Base-by-base conservation (phyloP, 1,140 invertebrate genomes). In the Aplysia californica region DNA sequence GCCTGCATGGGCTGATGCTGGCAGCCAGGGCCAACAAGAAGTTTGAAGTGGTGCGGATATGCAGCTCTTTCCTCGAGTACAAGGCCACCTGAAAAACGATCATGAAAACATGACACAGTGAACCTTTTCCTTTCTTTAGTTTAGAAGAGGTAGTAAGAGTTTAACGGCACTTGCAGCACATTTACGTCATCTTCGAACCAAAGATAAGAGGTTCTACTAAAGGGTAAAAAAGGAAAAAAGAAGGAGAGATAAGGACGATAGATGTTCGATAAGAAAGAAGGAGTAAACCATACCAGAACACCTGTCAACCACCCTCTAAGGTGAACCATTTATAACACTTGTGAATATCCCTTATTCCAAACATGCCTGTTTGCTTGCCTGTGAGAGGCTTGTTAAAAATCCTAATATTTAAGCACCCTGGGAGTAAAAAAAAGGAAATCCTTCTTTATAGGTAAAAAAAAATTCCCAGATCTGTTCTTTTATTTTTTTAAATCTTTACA, bases 1-100 rank as follows among this genome's bases (percentile, higher is more conserved):
- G 84, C 23, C 89, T 78, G 74, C 89, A 90, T 6, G 80, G 39
- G 26, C 80, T 68, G 10, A 83, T 74, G 61, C 83, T 87, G 10
- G 90, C 79, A 35, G 90, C 89, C 73, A 88, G 82, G 21, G 90
- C 88, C 69, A 91, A 72, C 38, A 91, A 80, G 78, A 91, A 91
- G 81, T 91, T 91, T n/a, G 87, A 84, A n/a, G 89, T 89, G 21
- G 89, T 89, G n/a, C 90, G 82, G 33, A 91, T 90, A 76, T 91
- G 90, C 29, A 91, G 75, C 75, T 91, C 85, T 75, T 87, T 85
- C 39, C 90, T 83, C n/a, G 87, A 85, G 75, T 90, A 91, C 29
- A 91, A 71, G 0, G 90, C 90, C 41, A 90, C 85, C 90, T 91
- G 50, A 33, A 71, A 76, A 76, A 56, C 69, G 39, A 58, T 67